Evolutionary conservation across 2,113 vertebrate genomes (phyloP).

Genomic region (Ochotona princeps): DNA sequence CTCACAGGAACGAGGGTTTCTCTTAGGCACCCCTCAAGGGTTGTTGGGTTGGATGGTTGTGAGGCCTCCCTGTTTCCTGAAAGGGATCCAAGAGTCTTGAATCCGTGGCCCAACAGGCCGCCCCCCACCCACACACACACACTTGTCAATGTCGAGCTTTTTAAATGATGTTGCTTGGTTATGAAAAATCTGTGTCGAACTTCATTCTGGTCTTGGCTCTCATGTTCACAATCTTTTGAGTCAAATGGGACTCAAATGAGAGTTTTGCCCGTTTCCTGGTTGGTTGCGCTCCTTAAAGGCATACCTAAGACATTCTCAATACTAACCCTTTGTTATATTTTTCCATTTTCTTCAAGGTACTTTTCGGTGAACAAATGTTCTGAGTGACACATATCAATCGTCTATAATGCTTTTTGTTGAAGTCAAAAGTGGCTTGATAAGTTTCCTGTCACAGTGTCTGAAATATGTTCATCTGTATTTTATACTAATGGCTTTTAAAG

Average conservation of each 20-base stretch:
- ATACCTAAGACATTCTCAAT: not conserved
- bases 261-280: not conserved
- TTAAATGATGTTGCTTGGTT: not conserved
- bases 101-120: too few relatives aligned
- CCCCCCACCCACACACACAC: not conserved
- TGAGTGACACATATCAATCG: not conserved
- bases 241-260: not conserved
- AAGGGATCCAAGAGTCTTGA: not conserved
- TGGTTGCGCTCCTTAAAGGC: not conserved
- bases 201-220: not conserved
- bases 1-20: not conserved
- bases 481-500: not conserved
- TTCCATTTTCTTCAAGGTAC: not conserved
- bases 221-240: not conserved
- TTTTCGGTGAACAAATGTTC: not conserved
- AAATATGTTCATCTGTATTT: not conserved
- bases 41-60: not conserved
- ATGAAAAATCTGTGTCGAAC: not conserved
- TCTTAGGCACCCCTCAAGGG: not conserved
- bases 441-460: not conserved
- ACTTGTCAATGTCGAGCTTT: not conserved
- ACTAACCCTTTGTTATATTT: not conserved
- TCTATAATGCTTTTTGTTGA: conserved; percentile 25
- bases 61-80: not conserved
- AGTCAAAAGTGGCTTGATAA: not conserved